Evolutionary conservation across 2,797 vertebrate species (phyloP).

Genomic region (Tenualosa ilisha): DNA sequence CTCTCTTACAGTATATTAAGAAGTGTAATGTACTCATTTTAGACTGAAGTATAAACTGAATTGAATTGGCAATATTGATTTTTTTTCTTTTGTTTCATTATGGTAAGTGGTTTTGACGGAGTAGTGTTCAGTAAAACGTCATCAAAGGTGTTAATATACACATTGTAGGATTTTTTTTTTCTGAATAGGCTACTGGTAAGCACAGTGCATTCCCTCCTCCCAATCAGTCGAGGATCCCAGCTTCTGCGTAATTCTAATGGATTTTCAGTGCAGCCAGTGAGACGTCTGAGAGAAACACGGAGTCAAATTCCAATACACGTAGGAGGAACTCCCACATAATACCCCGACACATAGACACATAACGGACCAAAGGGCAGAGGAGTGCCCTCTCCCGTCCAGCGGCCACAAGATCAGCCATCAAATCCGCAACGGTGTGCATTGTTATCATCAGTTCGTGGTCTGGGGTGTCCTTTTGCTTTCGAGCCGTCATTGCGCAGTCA

Average conservation of each 20-base stretch:
- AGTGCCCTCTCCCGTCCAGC: constrained; percentile 2
- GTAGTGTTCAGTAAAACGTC: background rate
- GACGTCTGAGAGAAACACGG: constrained; percentile 58
- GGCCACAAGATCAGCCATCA: background rate
- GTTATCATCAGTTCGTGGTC: background rate
- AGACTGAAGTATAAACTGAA: background rate
- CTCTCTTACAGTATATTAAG: background rate
- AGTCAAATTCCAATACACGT: constrained; percentile 76
- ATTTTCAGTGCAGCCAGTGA: background rate
- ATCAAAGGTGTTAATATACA: background rate
- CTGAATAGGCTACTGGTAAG: background rate
- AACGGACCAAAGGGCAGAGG: constrained; percentile 41
- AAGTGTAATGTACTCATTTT: background rate
- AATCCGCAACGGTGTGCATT: constrained; percentile 1
- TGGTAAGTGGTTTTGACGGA: no score
- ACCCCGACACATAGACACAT: constrained; percentile 50
- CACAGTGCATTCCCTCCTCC: background rate
- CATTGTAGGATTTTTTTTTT: no score
- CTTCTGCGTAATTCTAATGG: background rate
- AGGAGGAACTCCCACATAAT: constrained; percentile 57
- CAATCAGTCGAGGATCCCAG: background rate
- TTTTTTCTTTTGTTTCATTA: background rate
- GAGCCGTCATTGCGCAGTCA: background rate
- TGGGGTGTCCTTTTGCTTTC: constrained; percentile 5
- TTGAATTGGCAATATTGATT: background rate